A percentile compares a stretch with the other conserved stretches of the same genome.
Evolutionary conservation across 2,888 invertebrate genomes (phyloP).

Genomic region (Chloroclystis v-ata): DNA sequence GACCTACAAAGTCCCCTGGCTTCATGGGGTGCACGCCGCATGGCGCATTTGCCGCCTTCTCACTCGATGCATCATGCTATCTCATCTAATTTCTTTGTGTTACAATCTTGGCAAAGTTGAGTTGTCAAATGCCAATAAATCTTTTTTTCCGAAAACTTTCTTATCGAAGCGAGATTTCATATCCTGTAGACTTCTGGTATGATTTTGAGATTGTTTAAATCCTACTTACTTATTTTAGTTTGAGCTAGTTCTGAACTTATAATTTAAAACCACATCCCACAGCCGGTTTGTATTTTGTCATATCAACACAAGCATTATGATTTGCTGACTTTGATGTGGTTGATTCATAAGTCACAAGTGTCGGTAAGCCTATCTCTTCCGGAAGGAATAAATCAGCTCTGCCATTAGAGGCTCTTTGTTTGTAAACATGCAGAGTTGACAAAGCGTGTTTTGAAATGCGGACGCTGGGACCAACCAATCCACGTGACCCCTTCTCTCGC

Average conservation of each 20-base stretch:
- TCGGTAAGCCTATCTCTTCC: slow-evolving; percentile 19
- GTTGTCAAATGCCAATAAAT: not conserved
- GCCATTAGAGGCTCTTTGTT: slow-evolving; percentile 40
- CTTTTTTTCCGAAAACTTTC: not conserved
- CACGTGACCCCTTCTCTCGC: slow-evolving; percentile 42
- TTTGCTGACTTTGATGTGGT: not conserved
- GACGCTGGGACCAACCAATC: slow-evolving; percentile 30
- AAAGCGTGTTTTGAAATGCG: slow-evolving; percentile 60
- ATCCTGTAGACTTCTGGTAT: no score
- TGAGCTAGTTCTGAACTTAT: no score
- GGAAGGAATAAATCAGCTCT: slow-evolving; percentile 33
- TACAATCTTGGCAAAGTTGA: slow-evolving; percentile 17
- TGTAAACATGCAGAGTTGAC: slow-evolving; percentile 56
- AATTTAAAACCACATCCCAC: no score
- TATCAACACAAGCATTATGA: no score
- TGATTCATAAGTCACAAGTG: not conserved
- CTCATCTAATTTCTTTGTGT: slow-evolving; percentile 49
- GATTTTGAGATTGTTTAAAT: no score
- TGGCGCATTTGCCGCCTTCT: slow-evolving; percentile 48
- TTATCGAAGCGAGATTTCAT: no score
- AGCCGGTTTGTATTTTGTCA: no score
- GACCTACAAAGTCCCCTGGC: slow-evolving; percentile 66
- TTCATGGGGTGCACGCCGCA: slow-evolving; percentile 63
- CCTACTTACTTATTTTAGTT: no score
- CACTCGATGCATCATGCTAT: slow-evolving; percentile 47